Base-by-base conservation (phyloP, 2,888 invertebrate genomes). In the Thelaira solivaga region DNA sequence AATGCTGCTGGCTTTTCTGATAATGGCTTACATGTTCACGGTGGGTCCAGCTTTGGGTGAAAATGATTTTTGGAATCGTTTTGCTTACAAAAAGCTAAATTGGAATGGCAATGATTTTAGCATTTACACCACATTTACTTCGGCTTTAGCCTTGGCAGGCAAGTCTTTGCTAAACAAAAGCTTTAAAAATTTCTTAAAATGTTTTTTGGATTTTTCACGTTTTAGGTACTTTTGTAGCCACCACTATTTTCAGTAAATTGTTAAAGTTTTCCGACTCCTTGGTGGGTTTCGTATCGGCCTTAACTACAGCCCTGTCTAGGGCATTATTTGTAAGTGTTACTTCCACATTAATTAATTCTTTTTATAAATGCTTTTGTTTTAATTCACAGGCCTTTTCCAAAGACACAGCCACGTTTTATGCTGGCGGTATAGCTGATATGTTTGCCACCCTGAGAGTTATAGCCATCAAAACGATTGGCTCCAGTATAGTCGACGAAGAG, bases 101-200 rank as follows among this genome's bases (percentile, higher is more conserved):
- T 89, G 89, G 89, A 87, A 88, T 76, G 89, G 88, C 49, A 86
- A 87, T 59, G 84, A 86, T 36, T 87, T 83, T 53, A 87, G 89
- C 43, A 83, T 86, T 34, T 89, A 85, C 47, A 80, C 81, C 4
- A 89, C 89, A 2, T 84, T 88, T 53, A 84, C 84, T 1, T 86
- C 88, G 2, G 85, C 85, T 0, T 81, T 86, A 2, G 84, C 86
- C 7, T 80, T 88, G 39, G 75, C 85, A 26, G 87, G 87, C 85
- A 73, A 49, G 75, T 67, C n/a, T 26, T 41, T 39, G 4, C 0
- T 7, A 29, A 24, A n/a, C n/a, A 55, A 26, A 16, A 6, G 8
- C 4, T n/a, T 10, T 29, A 4, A 16, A 18, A 34, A 24, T 26
- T 6, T 16, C 31, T 39, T 26, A 20, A 39, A 24, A 20, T 5